phyloP scores from a whole-genome alignment of 1,140 invertebrate species.

The Cryptotermes secundus region DNA sequence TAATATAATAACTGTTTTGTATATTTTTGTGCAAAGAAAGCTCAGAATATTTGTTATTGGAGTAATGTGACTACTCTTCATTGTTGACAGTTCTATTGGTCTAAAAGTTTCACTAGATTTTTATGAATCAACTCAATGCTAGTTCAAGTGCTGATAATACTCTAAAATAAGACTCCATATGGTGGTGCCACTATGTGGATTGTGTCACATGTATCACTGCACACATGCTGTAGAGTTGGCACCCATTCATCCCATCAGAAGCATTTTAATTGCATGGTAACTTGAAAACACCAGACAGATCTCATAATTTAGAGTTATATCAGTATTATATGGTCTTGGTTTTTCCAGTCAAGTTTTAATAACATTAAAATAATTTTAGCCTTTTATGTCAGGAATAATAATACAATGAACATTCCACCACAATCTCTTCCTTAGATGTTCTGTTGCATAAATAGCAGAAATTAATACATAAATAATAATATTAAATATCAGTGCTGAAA shows the following conservation, averaged over 20 bases:
- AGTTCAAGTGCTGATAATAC: neutral
- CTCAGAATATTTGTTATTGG: slow-evolving; percentile 15
- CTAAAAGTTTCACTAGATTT: neutral
- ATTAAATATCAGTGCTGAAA: too few species aligned
- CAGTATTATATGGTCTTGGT: neutral
- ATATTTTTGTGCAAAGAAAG: slow-evolving; percentile 20
- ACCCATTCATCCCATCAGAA: neutral
- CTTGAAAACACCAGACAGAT: neutral
- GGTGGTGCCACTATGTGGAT: neutral
- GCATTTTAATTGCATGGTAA: too few species aligned
- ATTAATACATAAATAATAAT: too few species aligned
- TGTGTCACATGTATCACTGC: neutral
- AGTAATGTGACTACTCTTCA: slow-evolving; percentile 8
- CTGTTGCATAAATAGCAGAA: too few species aligned
- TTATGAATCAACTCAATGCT: neutral
- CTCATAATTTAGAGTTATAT: neutral
- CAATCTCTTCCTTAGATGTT: too few species aligned
- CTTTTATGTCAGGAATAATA: too few species aligned
- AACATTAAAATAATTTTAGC: too few species aligned
- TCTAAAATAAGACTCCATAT: neutral
- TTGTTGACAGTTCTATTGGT: slow-evolving; percentile 7
- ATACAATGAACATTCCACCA: too few species aligned
- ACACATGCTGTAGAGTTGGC: neutral
- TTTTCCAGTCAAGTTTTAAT: too few species aligned
- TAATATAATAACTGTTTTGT: neutral